These are phyloP conservation scores for Sinocyclocheilus rhinocerous DNA, from an alignment of 2,113 vertebrate genomes.

Conservation along the genomic window DNA sequence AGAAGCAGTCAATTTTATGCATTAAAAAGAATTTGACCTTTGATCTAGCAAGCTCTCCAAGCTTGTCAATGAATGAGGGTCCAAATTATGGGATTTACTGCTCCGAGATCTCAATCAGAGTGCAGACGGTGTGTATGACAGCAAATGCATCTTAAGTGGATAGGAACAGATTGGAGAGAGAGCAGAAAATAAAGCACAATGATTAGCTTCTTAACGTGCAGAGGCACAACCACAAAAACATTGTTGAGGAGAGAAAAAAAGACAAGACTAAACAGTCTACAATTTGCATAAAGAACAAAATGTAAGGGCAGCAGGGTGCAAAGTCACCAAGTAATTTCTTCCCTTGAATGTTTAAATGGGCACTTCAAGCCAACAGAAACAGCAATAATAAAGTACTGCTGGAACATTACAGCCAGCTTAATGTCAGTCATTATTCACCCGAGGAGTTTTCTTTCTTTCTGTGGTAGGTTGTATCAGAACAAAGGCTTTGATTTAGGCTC, in stretches of 20 bases:
- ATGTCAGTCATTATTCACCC: slow-evolving; percentile 22
- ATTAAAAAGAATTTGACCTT: slow-evolving; percentile 39
- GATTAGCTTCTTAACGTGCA: slow-evolving; percentile 1
- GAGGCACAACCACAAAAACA: neutral
- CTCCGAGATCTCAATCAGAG: neutral
- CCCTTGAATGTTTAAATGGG: neutral
- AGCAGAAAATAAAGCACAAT: slow-evolving; percentile 11
- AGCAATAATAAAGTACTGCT: slow-evolving; percentile 3
- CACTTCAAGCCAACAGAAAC: neutral
- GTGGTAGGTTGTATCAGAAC: slow-evolving; percentile 12
- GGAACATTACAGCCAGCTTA: slow-evolving; percentile 22
- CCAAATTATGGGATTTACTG: slow-evolving; percentile 6
- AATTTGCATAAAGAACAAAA: neutral
- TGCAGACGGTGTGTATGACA: neutral
- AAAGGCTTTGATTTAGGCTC: slow-evolving; percentile 7
- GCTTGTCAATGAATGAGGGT: neutral
- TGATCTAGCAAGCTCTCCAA: slow-evolving; percentile 13
- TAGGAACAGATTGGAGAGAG: neutral
- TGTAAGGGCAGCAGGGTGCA: neutral
- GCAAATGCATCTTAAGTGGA: slow-evolving; percentile 7
- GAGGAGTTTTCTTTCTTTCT: neutral
- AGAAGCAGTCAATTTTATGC: slow-evolving; percentile 1
- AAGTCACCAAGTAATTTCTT: slow-evolving; percentile 17
- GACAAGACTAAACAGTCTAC: slow-evolving; percentile 27
- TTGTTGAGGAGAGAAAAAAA: neutral